Percentiles rank a stretch among this genome's conserved stretches.
Conservation (phyloP, 2,888 invertebrate species). For the Eledone cirrhosa region DNA sequence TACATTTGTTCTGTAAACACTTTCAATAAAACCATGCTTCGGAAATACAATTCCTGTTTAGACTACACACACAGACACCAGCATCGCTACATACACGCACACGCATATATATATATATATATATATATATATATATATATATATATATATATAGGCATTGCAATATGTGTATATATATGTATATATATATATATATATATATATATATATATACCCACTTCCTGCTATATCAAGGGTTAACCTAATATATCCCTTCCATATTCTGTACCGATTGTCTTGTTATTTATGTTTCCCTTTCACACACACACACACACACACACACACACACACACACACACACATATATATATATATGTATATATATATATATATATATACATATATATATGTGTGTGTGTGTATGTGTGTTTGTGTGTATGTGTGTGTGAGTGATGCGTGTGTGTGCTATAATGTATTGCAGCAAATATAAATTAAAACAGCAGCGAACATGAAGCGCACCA, state of each 20-base stretch:
- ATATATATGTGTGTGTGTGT: slow-evolving; percentile 1
- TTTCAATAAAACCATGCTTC: no score
- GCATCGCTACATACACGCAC: no score
- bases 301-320: background rate
- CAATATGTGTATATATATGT: no score
- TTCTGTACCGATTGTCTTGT: no score
- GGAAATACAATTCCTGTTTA: no score
- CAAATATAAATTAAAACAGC: background rate
- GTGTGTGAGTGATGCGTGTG: background rate
- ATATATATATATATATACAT: slow-evolving; percentile 11
- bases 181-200: background rate
- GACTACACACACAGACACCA: no score
- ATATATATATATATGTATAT: background rate
- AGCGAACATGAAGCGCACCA: background rate
- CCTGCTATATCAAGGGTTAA: no score
- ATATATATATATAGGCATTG: no score
- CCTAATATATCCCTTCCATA: no score
- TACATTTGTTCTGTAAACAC: no score
- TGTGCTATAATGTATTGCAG: background rate
- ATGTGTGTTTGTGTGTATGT: background rate
- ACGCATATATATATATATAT: background rate
- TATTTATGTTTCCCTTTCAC: no score
- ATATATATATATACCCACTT: no score
- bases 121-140: background rate
- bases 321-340: background rate